A percentile compares a stretch with the other conserved stretches of the same genome.
These are phyloP conservation scores for Macaria liturata DNA, from an alignment of 2,888 invertebrate genomes.

Conservation along the genomic window DNA sequence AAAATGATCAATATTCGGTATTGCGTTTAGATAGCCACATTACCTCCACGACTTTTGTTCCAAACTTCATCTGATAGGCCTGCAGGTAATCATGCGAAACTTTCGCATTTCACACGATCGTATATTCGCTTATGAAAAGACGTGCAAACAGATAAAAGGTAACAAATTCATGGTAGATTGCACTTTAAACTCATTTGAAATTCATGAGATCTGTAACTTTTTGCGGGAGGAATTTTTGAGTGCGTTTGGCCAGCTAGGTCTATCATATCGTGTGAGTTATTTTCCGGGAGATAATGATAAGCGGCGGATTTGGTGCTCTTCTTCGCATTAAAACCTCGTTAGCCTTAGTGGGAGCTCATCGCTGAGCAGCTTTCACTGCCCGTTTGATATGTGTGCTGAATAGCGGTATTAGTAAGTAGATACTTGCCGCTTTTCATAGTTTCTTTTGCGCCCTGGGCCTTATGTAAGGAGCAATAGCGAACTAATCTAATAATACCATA, in stretches of 20 bases:
- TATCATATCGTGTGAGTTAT: conserved; percentile 69
- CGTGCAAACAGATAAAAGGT: conserved; percentile 18
- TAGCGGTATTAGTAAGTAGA: conserved; percentile 9
- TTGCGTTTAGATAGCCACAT: conserved; percentile 57
- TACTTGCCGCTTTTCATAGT: conserved; percentile 4
- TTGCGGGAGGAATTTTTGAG: conserved; percentile 24
- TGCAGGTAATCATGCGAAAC: conserved; percentile 19
- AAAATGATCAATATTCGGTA: conserved; percentile 78
- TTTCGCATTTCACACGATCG: conserved; percentile 17
- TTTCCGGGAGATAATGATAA: conserved; percentile 68
- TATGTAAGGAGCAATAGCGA: not conserved
- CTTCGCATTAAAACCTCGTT: conserved; percentile 77
- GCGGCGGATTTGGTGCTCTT: conserved; percentile 54
- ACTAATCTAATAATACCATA: too few relatives aligned
- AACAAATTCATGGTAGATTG: conserved; percentile 21
- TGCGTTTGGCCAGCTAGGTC: conserved; percentile 51
- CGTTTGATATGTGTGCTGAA: conserved; percentile 28
- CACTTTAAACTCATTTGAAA: conserved; percentile 27
- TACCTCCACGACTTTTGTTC: conserved; percentile 40
- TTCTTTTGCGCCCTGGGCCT: conserved; percentile 2
- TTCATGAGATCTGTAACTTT: conserved; percentile 15
- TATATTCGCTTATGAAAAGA: conserved; percentile 9
- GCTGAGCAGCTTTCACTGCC: conserved; percentile 49
- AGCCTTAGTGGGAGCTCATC: conserved; percentile 58
- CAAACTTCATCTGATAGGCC: conserved; percentile 20